Base-by-base conservation (phyloP, 2,888 invertebrate species). In the Aproaerema taeniolella region DNA sequence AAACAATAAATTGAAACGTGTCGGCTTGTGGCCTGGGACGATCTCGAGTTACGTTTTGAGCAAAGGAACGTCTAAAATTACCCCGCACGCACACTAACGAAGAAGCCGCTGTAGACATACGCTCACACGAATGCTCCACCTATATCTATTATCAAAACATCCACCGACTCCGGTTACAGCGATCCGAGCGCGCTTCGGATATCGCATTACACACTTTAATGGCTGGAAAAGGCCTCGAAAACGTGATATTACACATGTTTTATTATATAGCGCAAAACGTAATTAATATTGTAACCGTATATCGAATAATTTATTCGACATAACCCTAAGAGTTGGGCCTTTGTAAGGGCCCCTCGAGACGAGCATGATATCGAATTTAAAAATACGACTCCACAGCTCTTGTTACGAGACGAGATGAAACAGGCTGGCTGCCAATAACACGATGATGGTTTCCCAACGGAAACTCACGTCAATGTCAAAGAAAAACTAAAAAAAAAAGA, bases 121-220 rank as follows among this genome's bases (percentile, higher is more conserved):
- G 67, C 79, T 50, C 76, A 67, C 73, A 83, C 82, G 69, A 56
- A 58, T 58, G 48, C 62, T 48, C 53, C 57, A 75, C 77, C 77
- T 82, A 83, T 85, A 85, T 85, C 85, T 86, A 85, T 83, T 86
- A 86, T 86, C 86, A 85, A 86, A 86, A 86, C 85, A 86, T 85
- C 81, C 83, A 83, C 67, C 75, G 75, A 68, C 73, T 86, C 83
- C 66, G 75, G 79, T 86, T 86, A 83, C 86, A 76, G 79, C 78
- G 85, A 85, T 79, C 82, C 81, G 81, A 83, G 80, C 82, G 85
- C 79, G 83, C 83, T 85, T 81, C 81, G 73, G 75, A 77, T 81
- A 83, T 86, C 86, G 73, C 72, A 65, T 86, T 86, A 81, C 86
- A 83, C 77, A 80, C 85, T 85, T 86, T 86, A 86, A 86, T 86